Conservation (phyloP, 2,113 vertebrate species). For the Cariama cristata region DNA sequence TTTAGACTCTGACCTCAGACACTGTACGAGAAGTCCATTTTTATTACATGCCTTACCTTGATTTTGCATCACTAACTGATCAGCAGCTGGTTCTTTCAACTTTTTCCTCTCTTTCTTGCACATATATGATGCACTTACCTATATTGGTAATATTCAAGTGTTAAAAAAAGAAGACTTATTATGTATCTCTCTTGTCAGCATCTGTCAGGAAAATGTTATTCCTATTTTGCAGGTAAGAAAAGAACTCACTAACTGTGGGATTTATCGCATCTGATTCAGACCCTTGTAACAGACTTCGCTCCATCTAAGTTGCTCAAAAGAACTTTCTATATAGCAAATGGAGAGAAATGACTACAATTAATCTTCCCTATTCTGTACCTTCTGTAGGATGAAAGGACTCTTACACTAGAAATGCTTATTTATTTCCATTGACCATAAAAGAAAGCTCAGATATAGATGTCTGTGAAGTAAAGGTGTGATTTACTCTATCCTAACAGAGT, state of each 20-base stretch:
- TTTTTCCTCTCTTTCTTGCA: neutral
- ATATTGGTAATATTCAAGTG: neutral
- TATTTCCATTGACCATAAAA: neutral
- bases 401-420: neutral
- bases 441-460: neutral
- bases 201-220: neutral
- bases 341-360: neutral
- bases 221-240: neutral
- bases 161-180: neutral
- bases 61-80: neutral
- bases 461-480: neutral
- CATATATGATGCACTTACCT: neutral
- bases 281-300: neutral
- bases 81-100: neutral
- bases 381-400: neutral
- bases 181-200: neutral
- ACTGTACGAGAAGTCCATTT: neutral
- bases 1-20: neutral
- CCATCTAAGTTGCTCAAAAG: neutral
- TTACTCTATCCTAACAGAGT: neutral
- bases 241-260: neutral
- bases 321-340: neutral
- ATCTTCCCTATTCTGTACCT: neutral
- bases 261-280: neutral
- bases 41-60: neutral